Evolutionary conservation across 2,797 vertebrate genomes (phyloP), one percentile per base, ranked within the genome.

Genomic region (Alfaro cultratus): DNA sequence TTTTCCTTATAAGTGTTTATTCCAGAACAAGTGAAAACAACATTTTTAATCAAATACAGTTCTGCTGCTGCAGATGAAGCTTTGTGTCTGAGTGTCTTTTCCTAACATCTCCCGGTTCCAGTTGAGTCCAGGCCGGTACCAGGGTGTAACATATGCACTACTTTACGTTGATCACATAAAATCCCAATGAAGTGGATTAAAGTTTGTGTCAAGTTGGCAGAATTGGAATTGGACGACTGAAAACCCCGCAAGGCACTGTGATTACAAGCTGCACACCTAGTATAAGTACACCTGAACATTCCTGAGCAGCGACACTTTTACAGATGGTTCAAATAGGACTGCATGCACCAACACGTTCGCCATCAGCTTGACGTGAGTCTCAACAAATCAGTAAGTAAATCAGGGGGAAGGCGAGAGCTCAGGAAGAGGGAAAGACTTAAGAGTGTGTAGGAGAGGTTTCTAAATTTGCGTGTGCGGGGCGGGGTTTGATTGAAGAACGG

Each of bases 321-420:
- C 41, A 75, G 29, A 51, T 21, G 53, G 7, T 11, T 73, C n/a
- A 82, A 77, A 45, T n/a, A 62, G 57, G 47, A 75, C 84, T 43
- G 80, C 86, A 90, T 88, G 89, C 93, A 81, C 6, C 43, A 16
- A 74, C 4, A 73, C 72, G 36, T 1, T 80, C 70, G 5, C 23
- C 39, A 73, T 83, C 86, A 83, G 82, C 82, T 84, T 81, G 84
- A 84, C 75, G 73, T 0, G 60, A 78, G 60, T 76, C 67, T 83
- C 26, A 55, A 36, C 16, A 60, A 70, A 83, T 89, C 76, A 79
- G 70, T 60, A 12, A 74, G 36, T n/a, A 75, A 81, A 73, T 74
- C 10, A 45, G 64, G 31, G 41, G 36, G 18, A 55, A 75, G 39
- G 53, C 82, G 83, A 71, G 26, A 89, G 55, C 45, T 43, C 11